phyloP scores from a whole-genome alignment of 2,888 invertebrate species.

The Didymodactylos carnosus region DNA sequence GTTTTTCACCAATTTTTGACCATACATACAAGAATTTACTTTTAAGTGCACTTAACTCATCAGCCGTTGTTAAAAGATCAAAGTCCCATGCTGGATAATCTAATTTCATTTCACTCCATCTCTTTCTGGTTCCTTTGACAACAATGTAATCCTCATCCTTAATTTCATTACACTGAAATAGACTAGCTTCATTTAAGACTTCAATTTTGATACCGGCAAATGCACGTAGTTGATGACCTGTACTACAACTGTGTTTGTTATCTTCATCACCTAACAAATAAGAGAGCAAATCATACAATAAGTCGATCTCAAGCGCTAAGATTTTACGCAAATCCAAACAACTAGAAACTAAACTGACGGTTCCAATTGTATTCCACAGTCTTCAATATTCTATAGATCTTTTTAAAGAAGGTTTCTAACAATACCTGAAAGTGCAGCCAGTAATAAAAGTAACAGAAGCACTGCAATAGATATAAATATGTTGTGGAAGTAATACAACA shows the following conservation, averaged over 20 bases:
- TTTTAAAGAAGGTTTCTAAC: too few relatives aligned
- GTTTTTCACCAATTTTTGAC: background rate
- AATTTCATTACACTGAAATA: background rate
- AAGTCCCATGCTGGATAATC: background rate
- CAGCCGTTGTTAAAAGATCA: background rate
- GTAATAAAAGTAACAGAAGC: too few relatives aligned
- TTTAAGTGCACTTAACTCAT: background rate
- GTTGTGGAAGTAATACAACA: too few relatives aligned
- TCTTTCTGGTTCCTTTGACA: background rate
- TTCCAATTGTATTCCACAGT: too few relatives aligned
- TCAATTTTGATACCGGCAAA: background rate
- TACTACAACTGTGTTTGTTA: background rate
- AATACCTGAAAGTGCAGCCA: too few relatives aligned
- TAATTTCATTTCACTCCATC: background rate
- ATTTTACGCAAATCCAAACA: background rate
- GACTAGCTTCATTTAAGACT: background rate
- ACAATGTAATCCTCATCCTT: background rate
- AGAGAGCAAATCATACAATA: background rate
- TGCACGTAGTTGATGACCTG: background rate
- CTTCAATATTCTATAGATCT: too few relatives aligned
- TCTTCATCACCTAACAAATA: background rate
- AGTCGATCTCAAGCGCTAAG: background rate
- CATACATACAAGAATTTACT: background rate
- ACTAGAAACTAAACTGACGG: too few relatives aligned
- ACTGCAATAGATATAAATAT: too few relatives aligned